These are phyloP conservation scores for Sycophaga agraensis DNA, from an alignment of 1,140 invertebrate species.

Conservation along the genomic window DNA sequence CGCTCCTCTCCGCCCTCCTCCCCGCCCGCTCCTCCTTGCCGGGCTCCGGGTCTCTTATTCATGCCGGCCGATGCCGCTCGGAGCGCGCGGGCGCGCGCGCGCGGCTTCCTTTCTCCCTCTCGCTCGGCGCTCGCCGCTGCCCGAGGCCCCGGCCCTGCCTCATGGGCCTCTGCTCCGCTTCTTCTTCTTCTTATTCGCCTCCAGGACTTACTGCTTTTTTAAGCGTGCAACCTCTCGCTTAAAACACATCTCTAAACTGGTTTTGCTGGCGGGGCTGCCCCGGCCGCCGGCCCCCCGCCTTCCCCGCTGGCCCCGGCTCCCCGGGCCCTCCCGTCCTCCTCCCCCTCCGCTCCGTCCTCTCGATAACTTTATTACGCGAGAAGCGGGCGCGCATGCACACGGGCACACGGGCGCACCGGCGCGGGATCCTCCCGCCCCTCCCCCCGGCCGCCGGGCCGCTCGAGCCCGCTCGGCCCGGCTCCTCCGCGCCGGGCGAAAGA, in stretches of 20 bases:
- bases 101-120: neutral
- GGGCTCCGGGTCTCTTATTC: neutral
- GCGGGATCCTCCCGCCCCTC: neutral
- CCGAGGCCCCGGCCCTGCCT: conserved; percentile 1
- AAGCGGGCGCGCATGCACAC: neutral
- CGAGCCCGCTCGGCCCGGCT: neutral
- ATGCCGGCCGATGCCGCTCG: too few relatives aligned
- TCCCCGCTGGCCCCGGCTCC: neutral
- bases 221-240: conserved; percentile 33
- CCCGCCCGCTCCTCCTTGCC: neutral
- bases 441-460: too few relatives aligned
- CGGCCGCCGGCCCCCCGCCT: too few relatives aligned
- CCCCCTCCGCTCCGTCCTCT: neutral
- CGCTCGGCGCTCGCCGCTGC: conserved; percentile 3
- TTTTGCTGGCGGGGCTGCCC: conserved; percentile 13
- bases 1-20: neutral
- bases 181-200: conserved; percentile 5
- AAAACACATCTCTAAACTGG: conserved; percentile 32
- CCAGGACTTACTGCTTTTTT: conserved; percentile 23
- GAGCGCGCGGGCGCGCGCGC: neutral
- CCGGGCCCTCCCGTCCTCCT: neutral
- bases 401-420: neutral
- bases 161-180: too few relatives aligned
- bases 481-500: neutral
- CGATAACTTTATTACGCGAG: conserved; percentile 33